These are phyloP conservation scores for Pomatostomus ruficeps DNA, from an alignment of 2,113 vertebrate genomes.

Conservation along the genomic window DNA sequence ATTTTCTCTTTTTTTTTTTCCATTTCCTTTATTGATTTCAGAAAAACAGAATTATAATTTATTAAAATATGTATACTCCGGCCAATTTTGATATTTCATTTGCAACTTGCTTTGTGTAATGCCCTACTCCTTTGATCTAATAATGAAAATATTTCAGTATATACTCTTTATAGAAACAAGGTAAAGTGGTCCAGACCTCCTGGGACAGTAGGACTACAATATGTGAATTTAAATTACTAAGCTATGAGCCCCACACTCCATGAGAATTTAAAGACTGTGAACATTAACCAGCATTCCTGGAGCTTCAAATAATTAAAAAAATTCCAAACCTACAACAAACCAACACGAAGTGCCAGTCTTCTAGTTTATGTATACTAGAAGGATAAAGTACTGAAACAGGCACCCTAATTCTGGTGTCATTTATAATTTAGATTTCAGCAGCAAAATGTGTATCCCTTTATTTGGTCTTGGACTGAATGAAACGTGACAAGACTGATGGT, in stretches of 20 bases:
- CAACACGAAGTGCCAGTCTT: not conserved
- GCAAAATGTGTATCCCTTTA: not conserved
- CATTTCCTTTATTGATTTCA: constrained; percentile 53
- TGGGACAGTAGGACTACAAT: not conserved
- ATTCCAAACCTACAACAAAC: not conserved
- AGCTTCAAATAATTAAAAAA: not conserved
- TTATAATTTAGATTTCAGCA: not conserved
- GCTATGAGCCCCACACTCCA: not conserved
- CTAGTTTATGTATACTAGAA: not conserved
- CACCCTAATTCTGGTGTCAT: not conserved
- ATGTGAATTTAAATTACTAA: constrained; percentile 41
- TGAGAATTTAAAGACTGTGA: not conserved
- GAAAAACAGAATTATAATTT: constrained; percentile 24
- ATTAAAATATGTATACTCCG: constrained; percentile 31
- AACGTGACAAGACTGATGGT: not conserved
- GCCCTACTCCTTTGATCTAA: constrained; percentile 47
- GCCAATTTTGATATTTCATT: constrained; percentile 59
- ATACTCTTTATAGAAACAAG: constrained; percentile 43
- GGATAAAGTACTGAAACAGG: not conserved
- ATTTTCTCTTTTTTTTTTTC: not conserved
- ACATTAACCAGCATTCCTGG: not conserved
- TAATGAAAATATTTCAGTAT: constrained; percentile 57
- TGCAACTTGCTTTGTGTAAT: constrained; percentile 43
- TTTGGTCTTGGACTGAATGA: not conserved
- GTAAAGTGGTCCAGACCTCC: not conserved